Base-by-base conservation (phyloP, 2,797 vertebrate species). In the Silurus lanzhouensis region DNA sequence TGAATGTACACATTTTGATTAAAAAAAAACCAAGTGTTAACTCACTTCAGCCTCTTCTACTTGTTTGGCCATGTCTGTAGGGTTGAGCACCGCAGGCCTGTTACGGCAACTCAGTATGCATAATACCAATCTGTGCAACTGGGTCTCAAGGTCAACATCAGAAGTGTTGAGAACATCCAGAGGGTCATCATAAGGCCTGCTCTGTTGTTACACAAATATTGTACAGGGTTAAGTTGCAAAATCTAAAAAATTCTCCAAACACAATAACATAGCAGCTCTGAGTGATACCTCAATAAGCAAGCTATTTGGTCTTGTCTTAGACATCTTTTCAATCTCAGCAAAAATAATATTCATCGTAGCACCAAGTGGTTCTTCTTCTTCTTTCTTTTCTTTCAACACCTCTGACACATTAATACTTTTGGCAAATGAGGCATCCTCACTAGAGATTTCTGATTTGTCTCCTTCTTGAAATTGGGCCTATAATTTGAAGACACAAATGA, bases 21-120 rank as follows among this genome's bases (percentile, higher is more conserved):
- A 38, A 38, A 38, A 38, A 38, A 38, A 38, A 31, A n/a, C n/a
- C n/a, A n/a, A 79, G 25, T 13, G 22, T 5, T 71, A 17, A 87
- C 94, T 72, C 92, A 99, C 98, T 97, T 97, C 94, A 85, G 96
- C 95, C 72, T 96, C 95, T 87, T 95, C 92, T 58, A 98, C 91
- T 90, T 97, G 96, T 89, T 92, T 93, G 58, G 92, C 92, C 96
- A 97, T 94, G 82, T 95, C 93, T 70, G 91, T 83, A 0, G 93
- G 91, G 90, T 93, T 93, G 72, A 98, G 93, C 87, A 95, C 94
- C 67, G 95, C 94, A 71, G 95, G 92, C 60, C 92, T 90, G 88
- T 92, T 96, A 92, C 94, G 96, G 89, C 95, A 94, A 86, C 93
- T 91, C 70, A 95, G 92, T 80, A 97, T 89, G 88, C 92, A 93